Evolutionary conservation across 1,140 invertebrate genomes (phyloP).

Genomic region (Drosophila sulfurigaster): DNA sequence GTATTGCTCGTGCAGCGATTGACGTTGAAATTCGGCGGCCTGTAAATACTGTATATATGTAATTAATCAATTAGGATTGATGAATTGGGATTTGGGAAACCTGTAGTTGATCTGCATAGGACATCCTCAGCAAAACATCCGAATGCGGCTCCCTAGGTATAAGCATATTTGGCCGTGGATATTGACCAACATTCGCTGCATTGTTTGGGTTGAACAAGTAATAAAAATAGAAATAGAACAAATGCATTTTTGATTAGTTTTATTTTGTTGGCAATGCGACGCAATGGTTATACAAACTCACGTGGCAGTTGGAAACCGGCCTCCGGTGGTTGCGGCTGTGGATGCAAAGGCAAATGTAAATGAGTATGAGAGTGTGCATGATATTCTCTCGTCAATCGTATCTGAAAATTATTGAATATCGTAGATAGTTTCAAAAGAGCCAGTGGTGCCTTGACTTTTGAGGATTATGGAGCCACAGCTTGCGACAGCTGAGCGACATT

Average conservation of each 20-base stretch:
- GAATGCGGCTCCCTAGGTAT: slow-evolving; percentile 84
- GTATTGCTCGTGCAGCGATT: slow-evolving; percentile 84
- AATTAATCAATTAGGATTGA: slow-evolving; percentile 80
- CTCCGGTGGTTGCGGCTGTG: slow-evolving; percentile 91
- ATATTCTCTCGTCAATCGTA: slow-evolving; percentile 85
- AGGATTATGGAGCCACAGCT: slow-evolving; percentile 50
- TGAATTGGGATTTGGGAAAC: slow-evolving; percentile 75
- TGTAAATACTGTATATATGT: slow-evolving; percentile 85
- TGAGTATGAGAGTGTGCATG: slow-evolving; percentile 92
- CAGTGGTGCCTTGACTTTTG: slow-evolving; percentile 63
- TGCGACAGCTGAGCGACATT: slow-evolving; percentile 40
- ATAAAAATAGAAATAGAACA: slow-evolving; percentile 11
- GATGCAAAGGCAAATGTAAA: slow-evolving; percentile 93
- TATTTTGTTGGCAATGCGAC: slow-evolving; percentile 20
- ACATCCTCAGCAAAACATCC: slow-evolving; percentile 84
- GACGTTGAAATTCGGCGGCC: slow-evolving; percentile 85
- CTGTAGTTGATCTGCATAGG: slow-evolving; percentile 85
- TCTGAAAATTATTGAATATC: slow-evolving; percentile 85
- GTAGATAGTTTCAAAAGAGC: slow-evolving; percentile 83
- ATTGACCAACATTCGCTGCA: slow-evolving; percentile 85
- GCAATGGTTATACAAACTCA: slow-evolving; percentile 84
- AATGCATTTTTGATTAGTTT: slow-evolving; percentile 23
- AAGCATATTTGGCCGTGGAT: slow-evolving; percentile 85
- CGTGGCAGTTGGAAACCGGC: slow-evolving; percentile 86
- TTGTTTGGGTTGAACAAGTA: background rate